Conservation (phyloP, 2,888 invertebrate genomes). For the Frankliniella fusca region DNA sequence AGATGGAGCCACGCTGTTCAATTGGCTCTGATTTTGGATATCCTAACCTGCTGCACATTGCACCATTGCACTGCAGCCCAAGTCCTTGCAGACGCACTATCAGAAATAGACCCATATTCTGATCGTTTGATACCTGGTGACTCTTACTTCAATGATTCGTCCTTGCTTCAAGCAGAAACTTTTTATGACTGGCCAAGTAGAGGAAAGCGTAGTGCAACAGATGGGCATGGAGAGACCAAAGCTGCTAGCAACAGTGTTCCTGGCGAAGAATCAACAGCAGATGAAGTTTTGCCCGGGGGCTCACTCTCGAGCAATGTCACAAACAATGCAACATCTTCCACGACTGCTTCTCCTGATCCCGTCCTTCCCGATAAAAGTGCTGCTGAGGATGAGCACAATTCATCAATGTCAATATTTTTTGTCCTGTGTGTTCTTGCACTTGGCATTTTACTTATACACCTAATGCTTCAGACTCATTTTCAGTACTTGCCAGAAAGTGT, state of each 20-base stretch:
- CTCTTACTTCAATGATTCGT: neutral
- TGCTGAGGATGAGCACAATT: slow-evolving; percentile 93
- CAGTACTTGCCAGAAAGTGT: slow-evolving; percentile 97
- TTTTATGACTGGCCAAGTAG: slow-evolving; percentile 26
- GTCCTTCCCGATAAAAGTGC: slow-evolving; percentile 84
- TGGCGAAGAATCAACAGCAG: neutral
- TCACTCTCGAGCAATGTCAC: neutral
- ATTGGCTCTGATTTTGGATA: neutral
- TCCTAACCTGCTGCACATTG: slow-evolving; percentile 6
- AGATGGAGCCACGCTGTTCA: neutral
- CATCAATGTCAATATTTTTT: slow-evolving; percentile 96
- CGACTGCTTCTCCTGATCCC: slow-evolving; percentile 63
- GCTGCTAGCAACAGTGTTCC: neutral
- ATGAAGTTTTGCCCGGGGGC: neutral
- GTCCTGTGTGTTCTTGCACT: slow-evolving; percentile 91
- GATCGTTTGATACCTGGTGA: neutral
- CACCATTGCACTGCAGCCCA: neutral
- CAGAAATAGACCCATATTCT: neutral
- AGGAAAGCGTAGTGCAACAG: slow-evolving; percentile 12
- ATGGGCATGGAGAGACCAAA: neutral
- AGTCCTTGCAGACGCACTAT: neutral
- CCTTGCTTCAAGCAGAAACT: neutral
- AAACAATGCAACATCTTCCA: slow-evolving; percentile 43
- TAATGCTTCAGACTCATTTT: slow-evolving; percentile 91
- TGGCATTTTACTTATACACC: slow-evolving; percentile 89